Conservation (phyloP, 2,113 vertebrate species). For the Pavo muticus region DNA sequence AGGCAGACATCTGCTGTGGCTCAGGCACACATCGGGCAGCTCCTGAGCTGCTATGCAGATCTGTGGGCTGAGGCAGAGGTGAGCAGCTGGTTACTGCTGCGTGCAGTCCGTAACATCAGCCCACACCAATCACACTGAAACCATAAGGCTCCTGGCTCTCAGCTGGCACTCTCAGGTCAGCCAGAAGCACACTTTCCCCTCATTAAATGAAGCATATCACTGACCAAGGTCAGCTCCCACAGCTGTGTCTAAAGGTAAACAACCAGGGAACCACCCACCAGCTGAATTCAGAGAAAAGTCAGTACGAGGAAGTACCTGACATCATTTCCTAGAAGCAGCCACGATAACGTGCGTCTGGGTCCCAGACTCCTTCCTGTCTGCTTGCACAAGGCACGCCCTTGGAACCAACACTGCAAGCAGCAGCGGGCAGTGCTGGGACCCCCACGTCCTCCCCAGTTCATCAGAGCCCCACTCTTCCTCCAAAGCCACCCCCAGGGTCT, state of each 20-base stretch:
- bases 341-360: neutral
- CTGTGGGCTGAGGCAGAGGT: neutral
- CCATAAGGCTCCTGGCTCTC: fast-evolving
- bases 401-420: neutral
- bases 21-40: neutral
- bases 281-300: neutral
- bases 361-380: neutral
- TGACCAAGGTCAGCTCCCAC: neutral
- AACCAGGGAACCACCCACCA: neutral
- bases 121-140: neutral
- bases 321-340: conserved; percentile 2
- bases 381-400: neutral
- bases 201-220: neutral
- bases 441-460: neutral
- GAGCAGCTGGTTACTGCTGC: fast-evolving
- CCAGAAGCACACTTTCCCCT: neutral
- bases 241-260: neutral
- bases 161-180: fast-evolving
- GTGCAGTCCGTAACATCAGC: neutral
- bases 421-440: neutral
- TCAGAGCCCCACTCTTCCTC: neutral
- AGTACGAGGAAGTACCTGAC: neutral
- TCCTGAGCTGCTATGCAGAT: neutral
- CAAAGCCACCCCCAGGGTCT: no score
- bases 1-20: neutral